Evolutionary conservation across 2,888 invertebrate species (phyloP).

Genomic region (Enchytraeus crypticus): DNA sequence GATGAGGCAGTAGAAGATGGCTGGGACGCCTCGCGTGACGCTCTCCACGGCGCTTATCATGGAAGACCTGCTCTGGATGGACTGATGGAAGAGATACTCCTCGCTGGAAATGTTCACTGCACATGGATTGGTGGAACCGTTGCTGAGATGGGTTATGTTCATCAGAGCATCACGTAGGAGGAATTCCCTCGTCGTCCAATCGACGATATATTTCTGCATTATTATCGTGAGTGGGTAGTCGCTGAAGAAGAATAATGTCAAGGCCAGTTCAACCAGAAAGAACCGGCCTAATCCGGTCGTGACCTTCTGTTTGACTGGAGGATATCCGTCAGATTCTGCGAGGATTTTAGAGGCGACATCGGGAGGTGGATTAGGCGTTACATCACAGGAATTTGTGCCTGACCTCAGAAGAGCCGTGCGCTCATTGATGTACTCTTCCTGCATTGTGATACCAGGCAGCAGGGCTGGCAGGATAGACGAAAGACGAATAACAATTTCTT

Average conservation of each 20-base stretch:
- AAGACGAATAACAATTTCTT: too few species aligned
- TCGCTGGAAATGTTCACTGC: conserved; percentile 6
- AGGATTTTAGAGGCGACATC: too few species aligned
- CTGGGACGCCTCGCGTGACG: conserved; percentile 5
- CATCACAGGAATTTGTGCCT: too few species aligned
- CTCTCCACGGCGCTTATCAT: conserved; percentile 1
- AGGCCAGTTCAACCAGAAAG: conserved; percentile 18
- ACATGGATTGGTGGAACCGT: neutral
- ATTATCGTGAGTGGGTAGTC: conserved; percentile 10
- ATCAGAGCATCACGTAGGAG: neutral
- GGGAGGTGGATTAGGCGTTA: too few species aligned
- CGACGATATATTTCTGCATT: conserved; percentile 9
- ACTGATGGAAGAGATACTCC: neutral
- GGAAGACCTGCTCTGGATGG: conserved; percentile 9
- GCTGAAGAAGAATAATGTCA: conserved; percentile 8
- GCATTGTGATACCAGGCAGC: too few species aligned
- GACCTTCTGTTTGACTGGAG: too few species aligned
- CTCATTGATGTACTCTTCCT: too few species aligned
- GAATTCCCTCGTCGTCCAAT: neutral
- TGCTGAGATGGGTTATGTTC: neutral
- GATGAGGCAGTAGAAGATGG: conserved; percentile 14
- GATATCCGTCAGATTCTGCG: too few species aligned
- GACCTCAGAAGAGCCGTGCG: too few species aligned
- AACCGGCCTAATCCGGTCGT: too few species aligned
- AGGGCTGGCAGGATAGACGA: too few species aligned